Conservation (phyloP, 2,113 vertebrate species). For the Rhabdornis inornatus region DNA sequence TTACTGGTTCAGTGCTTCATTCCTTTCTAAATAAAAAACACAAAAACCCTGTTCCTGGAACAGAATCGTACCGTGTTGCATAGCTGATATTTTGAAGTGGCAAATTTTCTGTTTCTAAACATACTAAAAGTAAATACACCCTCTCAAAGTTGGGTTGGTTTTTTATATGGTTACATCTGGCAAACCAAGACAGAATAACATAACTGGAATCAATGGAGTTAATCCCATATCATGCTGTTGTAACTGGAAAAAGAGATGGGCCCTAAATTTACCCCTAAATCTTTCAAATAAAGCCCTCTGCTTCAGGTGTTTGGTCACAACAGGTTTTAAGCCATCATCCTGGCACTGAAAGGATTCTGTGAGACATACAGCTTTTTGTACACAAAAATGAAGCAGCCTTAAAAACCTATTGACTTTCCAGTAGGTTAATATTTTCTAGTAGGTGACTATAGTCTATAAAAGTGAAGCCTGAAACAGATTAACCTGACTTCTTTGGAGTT, state of each 20-base stretch:
- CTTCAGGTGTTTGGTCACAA: conserved; percentile 29
- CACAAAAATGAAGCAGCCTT: conserved; percentile 56
- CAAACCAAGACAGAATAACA: neutral
- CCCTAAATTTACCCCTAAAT: conserved; percentile 20
- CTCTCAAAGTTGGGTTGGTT: neutral
- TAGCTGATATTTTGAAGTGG: neutral
- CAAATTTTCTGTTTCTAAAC: neutral
- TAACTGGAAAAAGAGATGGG: neutral
- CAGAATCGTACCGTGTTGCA: fast-evolving
- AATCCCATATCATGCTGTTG: neutral
- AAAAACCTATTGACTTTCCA: conserved; percentile 47
- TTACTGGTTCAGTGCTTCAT: neutral
- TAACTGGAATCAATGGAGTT: conserved; percentile 18
- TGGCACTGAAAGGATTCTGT: conserved; percentile 28
- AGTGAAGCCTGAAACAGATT: conserved; percentile 25
- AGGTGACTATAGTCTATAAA: conserved; percentile 25
- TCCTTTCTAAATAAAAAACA: neutral
- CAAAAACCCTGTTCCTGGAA: neutral
- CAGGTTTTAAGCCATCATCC: conserved; percentile 28
- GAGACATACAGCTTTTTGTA: neutral
- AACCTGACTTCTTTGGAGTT: neutral
- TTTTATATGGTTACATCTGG: neutral
- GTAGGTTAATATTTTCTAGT: conserved; percentile 49
- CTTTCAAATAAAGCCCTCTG: conserved; percentile 35
- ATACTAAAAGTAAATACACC: neutral